Evolutionary conservation across 2,113 vertebrate species (phyloP).

Genomic region (Vombatus ursinus): DNA sequence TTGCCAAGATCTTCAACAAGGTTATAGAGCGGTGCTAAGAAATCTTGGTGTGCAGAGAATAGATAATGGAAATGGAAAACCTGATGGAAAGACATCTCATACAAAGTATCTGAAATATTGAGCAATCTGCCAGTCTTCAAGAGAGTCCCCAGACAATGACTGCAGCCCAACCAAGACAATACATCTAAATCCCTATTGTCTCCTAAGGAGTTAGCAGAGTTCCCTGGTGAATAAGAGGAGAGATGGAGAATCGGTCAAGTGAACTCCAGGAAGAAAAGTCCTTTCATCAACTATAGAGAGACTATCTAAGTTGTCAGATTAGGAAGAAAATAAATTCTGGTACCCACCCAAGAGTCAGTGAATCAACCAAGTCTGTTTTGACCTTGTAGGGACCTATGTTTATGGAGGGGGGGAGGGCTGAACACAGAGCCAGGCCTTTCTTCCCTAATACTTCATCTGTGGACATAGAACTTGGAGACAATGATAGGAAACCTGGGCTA

Average conservation of each 20-base stretch:
- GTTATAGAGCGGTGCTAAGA: neutral
- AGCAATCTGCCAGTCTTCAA: neutral
- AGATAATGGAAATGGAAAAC: neutral
- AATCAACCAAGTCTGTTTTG: neutral
- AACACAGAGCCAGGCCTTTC: neutral
- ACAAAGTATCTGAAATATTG: neutral
- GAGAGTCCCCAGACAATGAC: neutral
- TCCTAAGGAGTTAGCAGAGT: neutral
- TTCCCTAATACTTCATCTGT: neutral
- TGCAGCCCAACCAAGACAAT: neutral
- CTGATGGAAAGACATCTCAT: neutral
- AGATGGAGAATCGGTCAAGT: neutral
- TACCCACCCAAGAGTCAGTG: neutral
- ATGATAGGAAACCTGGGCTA: neutral
- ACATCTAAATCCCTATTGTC: neutral
- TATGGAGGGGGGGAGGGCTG: neutral
- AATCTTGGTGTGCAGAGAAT: neutral
- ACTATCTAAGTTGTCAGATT: neutral
- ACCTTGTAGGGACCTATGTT: neutral
- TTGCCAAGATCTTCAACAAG: neutral
- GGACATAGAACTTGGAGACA: neutral
- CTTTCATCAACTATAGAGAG: neutral
- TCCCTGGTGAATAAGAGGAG: neutral
- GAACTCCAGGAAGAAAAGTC: neutral
- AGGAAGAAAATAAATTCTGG: neutral